Evolutionary conservation across 1,140 invertebrate genomes (phyloP).

Genomic region (Anoplophora glabripennis): DNA sequence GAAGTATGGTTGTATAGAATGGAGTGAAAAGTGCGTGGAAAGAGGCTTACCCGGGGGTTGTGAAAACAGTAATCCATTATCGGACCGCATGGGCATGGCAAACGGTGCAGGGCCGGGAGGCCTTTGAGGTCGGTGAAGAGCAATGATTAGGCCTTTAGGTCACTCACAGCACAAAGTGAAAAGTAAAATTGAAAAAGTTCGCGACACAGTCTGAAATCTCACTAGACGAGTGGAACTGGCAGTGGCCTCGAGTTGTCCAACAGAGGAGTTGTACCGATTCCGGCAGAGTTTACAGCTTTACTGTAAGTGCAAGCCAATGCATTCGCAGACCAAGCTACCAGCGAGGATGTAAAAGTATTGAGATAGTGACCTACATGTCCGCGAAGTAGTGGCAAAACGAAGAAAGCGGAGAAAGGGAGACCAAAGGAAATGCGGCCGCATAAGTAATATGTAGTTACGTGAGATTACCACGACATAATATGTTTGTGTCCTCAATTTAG

Average conservation of each 20-base stretch:
- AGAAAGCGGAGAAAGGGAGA: conserved; percentile 50
- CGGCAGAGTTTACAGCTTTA: conserved; percentile 15
- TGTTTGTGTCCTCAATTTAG: conserved; percentile 41
- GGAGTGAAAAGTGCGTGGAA: background rate
- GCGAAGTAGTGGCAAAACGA: conserved; percentile 46
- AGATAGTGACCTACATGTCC: conserved; percentile 49
- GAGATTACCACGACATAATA: conserved; percentile 46
- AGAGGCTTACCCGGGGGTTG: conserved; percentile 39
- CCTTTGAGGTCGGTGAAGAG: conserved; percentile 35
- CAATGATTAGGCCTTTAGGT: conserved; percentile 36
- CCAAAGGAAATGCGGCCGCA: conserved; percentile 47
- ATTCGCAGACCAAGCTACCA: conserved; percentile 20
- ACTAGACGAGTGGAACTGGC: too few species aligned
- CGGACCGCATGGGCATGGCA: conserved; percentile 41
- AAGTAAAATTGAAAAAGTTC: conserved; percentile 16
- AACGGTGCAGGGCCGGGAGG: conserved; percentile 32
- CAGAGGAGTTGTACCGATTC: conserved; percentile 3
- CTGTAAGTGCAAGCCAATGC: conserved; percentile 33
- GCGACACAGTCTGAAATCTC: too few species aligned
- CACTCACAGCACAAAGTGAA: conserved; percentile 32
- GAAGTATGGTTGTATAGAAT: background rate
- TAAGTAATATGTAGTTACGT: conserved; percentile 46
- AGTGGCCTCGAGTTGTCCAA: conserved; percentile 2
- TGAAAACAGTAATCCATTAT: conserved; percentile 47
- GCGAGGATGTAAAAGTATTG: conserved; percentile 47